Percentiles rank a stretch among this genome's conserved stretches.
phyloP scores from a whole-genome alignment of 2,888 invertebrate species.

The Cheilosia urbana region DNA sequence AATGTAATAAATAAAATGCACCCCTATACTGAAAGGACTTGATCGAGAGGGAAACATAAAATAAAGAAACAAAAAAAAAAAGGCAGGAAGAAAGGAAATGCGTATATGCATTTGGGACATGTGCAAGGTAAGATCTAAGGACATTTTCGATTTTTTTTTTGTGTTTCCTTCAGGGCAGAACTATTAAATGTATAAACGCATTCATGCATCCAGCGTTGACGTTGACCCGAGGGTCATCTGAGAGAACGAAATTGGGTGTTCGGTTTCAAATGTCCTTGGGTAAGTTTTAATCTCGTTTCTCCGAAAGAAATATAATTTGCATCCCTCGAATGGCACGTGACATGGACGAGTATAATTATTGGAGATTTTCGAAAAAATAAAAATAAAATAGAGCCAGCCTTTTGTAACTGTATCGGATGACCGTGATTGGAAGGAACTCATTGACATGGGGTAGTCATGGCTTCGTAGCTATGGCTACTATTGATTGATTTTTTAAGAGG shows the following conservation, averaged over 20 bases:
- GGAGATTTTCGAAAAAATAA: slow-evolving; percentile 51
- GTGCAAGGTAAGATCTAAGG: slow-evolving; percentile 63
- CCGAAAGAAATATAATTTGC: slow-evolving; percentile 69
- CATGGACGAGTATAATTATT: slow-evolving; percentile 63
- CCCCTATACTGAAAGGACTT: slow-evolving; percentile 58
- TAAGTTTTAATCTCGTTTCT: slow-evolving; percentile 63
- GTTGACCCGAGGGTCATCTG: slow-evolving; percentile 69
- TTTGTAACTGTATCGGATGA: slow-evolving; percentile 73
- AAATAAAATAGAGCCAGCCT: slow-evolving; percentile 3
- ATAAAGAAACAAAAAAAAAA: slow-evolving; percentile 57
- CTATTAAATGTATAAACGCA: slow-evolving; percentile 55
- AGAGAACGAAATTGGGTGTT: slow-evolving; percentile 29
- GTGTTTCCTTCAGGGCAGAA: slow-evolving; percentile 33
- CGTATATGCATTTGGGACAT: slow-evolving; percentile 53
- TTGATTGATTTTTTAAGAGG: slow-evolving; percentile 70
- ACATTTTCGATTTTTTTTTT: slow-evolving; percentile 58
- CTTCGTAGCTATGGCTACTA: slow-evolving; percentile 27
- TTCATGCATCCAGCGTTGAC: slow-evolving; percentile 69
- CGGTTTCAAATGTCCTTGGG: slow-evolving; percentile 69
- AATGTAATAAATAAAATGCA: slow-evolving; percentile 52
- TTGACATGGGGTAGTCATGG: slow-evolving; percentile 53
- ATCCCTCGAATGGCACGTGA: slow-evolving; percentile 72
- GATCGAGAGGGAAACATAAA: slow-evolving; percentile 21
- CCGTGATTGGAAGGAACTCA: slow-evolving; percentile 56
- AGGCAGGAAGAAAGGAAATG: slow-evolving; percentile 52